phyloP scores from a whole-genome alignment of 2,888 invertebrate genomes.

The Hypomecis punctinalis region DNA sequence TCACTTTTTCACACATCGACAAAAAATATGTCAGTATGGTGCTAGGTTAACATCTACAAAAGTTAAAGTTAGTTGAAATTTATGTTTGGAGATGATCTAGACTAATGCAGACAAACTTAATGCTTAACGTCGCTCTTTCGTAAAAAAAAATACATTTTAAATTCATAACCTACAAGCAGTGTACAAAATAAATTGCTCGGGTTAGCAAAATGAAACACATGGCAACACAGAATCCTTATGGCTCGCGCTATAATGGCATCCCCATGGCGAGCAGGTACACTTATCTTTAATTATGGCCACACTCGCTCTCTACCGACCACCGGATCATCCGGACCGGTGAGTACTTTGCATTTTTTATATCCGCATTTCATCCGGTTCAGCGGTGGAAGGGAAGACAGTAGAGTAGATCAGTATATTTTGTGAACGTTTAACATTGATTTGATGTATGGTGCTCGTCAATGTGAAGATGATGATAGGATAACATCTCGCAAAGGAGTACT shows the following conservation, averaged over 20 bases:
- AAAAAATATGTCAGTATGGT: too few species aligned
- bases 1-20: too few species aligned
- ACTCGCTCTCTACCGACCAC: slow-evolving; percentile 43
- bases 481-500: too few species aligned
- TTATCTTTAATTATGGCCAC: slow-evolving; percentile 38
- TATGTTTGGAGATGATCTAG: too few species aligned
- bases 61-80: too few species aligned
- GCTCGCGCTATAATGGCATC: background rate
- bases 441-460: too few species aligned
- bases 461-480: too few species aligned
- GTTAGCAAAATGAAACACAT: background rate
- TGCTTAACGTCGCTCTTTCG: too few species aligned
- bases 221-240: slow-evolving; percentile 1
- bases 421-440: too few species aligned
- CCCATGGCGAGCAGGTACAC: slow-evolving; percentile 2
- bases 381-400: background rate
- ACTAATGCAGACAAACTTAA: too few species aligned
- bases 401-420: background rate
- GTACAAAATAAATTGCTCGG: background rate
- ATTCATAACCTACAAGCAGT: background rate
- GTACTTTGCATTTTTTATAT: slow-evolving; percentile 52
- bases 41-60: too few species aligned
- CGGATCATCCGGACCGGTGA: slow-evolving; percentile 50
- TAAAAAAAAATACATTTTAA: too few species aligned
- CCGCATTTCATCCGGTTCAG: slow-evolving; percentile 29